A percentile compares a stretch with the other conserved stretches of the same genome.
phyloP scores from a whole-genome alignment of 2,113 vertebrate species.

The Caretta caretta region DNA sequence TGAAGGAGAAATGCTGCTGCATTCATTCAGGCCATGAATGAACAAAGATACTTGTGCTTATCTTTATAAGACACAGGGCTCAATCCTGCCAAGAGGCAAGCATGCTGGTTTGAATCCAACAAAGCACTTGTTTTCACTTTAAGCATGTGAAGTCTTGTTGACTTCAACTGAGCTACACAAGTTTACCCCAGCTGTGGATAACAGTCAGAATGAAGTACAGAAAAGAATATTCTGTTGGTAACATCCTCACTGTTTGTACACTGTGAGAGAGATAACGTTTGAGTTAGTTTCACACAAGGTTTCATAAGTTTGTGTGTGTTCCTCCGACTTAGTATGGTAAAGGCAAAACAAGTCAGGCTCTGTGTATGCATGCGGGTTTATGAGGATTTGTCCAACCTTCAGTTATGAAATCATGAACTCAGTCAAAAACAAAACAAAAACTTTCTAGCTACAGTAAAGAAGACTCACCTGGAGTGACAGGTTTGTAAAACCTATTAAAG shows the following conservation, averaged over 20 bases:
- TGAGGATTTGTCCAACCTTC: conserved; percentile 44
- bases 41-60: not conserved
- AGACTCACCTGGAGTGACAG: not conserved
- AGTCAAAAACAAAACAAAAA: not conserved
- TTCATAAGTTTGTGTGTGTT: conserved; percentile 64
- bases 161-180: rapidly evolving
- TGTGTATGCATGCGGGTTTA: not conserved
- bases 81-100: not conserved
- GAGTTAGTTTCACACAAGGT: conserved; percentile 13
- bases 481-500: not conserved
- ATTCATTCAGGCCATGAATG: not conserved
- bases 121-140: rapidly evolving
- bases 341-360: not conserved
- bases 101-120: rapidly evolving
- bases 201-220: not conserved
- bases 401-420: conserved; percentile 38
- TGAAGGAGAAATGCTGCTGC: not conserved
- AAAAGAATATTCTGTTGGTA: conserved; percentile 8
- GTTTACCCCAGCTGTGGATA: rapidly evolving
- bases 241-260: not conserved
- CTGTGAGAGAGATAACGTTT: conserved; percentile 1
- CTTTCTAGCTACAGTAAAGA: not conserved
- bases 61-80: not conserved
- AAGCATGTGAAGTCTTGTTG: rapidly evolving
- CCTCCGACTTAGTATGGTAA: not conserved